Conservation (phyloP, 2,113 vertebrate species). For the Lanius collurio region DNA sequence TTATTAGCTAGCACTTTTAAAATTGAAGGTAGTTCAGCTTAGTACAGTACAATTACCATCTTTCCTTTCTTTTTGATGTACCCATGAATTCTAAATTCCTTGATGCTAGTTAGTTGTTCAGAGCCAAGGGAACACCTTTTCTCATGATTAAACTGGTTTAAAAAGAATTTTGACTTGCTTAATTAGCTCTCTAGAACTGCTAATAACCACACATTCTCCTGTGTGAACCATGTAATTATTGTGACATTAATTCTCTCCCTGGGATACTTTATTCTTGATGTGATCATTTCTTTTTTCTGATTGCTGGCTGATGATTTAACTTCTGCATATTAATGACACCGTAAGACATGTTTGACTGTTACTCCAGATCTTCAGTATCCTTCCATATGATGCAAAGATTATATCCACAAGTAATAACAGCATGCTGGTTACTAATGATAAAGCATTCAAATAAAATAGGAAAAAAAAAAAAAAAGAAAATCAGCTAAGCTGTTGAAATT, state of each 20-base stretch:
- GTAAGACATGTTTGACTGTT: background rate
- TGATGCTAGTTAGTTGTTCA: slow-evolving; percentile 61
- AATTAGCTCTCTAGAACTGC: slow-evolving; percentile 71
- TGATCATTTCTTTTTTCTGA: slow-evolving; percentile 62
- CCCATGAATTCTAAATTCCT: slow-evolving; percentile 38
- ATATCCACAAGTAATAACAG: background rate
- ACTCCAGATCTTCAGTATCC: background rate
- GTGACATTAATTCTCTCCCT: slow-evolving; percentile 73
- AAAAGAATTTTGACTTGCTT: slow-evolving; percentile 72
- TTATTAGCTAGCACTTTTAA: slow-evolving; percentile 16
- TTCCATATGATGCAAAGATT: slow-evolving; percentile 2
- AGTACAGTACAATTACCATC: slow-evolving; percentile 26
- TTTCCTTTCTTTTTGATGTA: slow-evolving; percentile 57
- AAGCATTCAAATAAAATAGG: background rate
- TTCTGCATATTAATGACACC: slow-evolving; percentile 32
- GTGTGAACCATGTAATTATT: slow-evolving; percentile 75
- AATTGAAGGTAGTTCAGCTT: slow-evolving; percentile 22
- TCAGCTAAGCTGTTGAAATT: background rate
- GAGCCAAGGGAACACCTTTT: slow-evolving; percentile 57
- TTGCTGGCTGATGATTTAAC: slow-evolving; percentile 56
- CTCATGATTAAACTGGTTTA: slow-evolving; percentile 62
- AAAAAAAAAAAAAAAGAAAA: background rate
- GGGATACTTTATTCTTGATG: slow-evolving; percentile 66
- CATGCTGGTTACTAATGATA: background rate
- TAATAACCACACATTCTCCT: slow-evolving; percentile 71